These are phyloP conservation scores for Pteromalus puparum DNA, from an alignment of 1,140 invertebrate genomes.

Conservation along the genomic window DNA sequence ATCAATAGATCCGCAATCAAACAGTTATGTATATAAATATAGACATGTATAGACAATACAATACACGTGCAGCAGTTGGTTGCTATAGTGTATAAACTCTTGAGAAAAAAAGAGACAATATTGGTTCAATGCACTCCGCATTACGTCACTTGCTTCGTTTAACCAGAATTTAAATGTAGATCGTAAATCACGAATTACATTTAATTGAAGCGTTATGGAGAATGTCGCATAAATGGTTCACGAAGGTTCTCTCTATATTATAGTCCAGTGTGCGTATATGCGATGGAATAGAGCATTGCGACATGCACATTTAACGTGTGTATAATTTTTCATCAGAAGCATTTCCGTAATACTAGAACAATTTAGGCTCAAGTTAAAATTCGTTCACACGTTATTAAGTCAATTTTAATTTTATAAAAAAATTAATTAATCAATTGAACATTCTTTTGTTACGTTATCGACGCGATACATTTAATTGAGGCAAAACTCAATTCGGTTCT, in stretches of 20 bases:
- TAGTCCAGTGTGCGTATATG: not conserved
- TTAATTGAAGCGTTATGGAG: conserved; percentile 35
- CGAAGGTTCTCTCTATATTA: not conserved
- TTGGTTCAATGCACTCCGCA: conserved; percentile 28
- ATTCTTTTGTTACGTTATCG: no score
- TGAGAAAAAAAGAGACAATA: conserved; percentile 5
- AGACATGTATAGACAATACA: not conserved
- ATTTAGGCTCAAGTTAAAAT: no score
- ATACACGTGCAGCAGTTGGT: not conserved
- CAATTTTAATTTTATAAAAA: no score
- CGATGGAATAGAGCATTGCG: not conserved
- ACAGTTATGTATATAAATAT: not conserved
- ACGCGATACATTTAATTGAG: no score
- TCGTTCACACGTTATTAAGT: no score
- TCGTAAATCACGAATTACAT: conserved; percentile 36
- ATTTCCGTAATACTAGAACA: not conserved
- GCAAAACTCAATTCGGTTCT: no score
- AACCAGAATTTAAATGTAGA: conserved; percentile 20
- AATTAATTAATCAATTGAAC: no score
- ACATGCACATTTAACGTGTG: not conserved
- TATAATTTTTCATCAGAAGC: not conserved
- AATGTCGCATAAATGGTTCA: conserved; percentile 6
- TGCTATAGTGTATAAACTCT: not conserved
- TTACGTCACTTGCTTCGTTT: conserved; percentile 27
- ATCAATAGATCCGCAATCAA: conserved; percentile 3